These are phyloP conservation scores for Sorex fumeus DNA, from an alignment of 2,113 vertebrate genomes.

Conservation along the genomic window DNA sequence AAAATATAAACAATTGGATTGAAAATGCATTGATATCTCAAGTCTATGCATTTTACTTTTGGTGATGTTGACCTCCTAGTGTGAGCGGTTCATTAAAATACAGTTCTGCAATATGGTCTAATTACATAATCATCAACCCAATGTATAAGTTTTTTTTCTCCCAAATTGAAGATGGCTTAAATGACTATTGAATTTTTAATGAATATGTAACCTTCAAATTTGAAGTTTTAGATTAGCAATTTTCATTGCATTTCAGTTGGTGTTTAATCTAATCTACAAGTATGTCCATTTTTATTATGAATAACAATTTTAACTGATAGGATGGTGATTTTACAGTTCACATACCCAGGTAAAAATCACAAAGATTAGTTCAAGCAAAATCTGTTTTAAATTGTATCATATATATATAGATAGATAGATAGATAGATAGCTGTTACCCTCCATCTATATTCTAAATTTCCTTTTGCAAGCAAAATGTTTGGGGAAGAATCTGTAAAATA, in stretches of 20 bases:
- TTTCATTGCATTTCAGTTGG: slow-evolving; percentile 12
- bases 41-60: not conserved
- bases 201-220: not conserved
- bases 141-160: not conserved
- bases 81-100: not conserved
- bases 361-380: slow-evolving; percentile 21
- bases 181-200: not conserved
- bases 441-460: not conserved
- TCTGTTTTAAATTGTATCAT: not conserved
- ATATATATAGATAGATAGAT: too few relatives aligned
- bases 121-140: slow-evolving; percentile 4
- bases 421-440: not conserved
- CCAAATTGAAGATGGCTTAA: not conserved
- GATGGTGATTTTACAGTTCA: not conserved
- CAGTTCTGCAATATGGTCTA: not conserved
- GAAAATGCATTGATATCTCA: not conserved
- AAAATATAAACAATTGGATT: slow-evolving; percentile 10
- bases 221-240: not conserved
- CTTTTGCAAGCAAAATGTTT: not conserved
- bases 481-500: not conserved
- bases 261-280: not conserved
- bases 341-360: not conserved
- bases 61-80: not conserved
- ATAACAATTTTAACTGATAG: not conserved
- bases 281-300: not conserved